Base-by-base conservation (phyloP, 2,113 vertebrate genomes). In the Alectura lathami region DNA sequence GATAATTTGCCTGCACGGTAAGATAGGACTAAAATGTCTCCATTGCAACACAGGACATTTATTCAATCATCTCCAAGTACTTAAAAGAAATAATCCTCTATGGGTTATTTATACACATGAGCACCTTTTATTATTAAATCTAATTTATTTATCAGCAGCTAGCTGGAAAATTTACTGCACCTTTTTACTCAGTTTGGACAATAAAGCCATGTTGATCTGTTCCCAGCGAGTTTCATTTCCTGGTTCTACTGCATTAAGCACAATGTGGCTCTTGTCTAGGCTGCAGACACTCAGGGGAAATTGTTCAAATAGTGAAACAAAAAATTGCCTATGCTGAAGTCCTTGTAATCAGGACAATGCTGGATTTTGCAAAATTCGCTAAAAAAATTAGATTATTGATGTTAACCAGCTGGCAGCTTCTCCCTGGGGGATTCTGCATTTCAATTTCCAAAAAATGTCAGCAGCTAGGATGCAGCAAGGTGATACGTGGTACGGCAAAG, bases 201-300 rank as follows among this genome's bases (percentile, higher is more conserved):
- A 89, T 94, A 89, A 94, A 96, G 76, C 67, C 9, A 0, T 53
- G 84, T 66, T 82, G 70, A 82, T 91, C 62, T 84, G 74, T 87
- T 94, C 89, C 89, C 84, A 97, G 89, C 84, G 43, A 6, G 62
- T 83, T 92, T 94, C 74, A 80, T 83, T 95, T 75, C 50, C 75
- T 69, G 63, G 91, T 96, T 96, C 91, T 94, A 91, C 95, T 83
- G 91, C 91, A 80, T 94, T 94, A 92, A 96, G 62, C 86, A 93
- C 91, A 89, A 87, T 77, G 87, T 87, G 80, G 66, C 69, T 93
- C 66, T 82, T 92, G 72, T 94, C 86, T 96, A 67, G 62, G 63
- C 50, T 94, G 91, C 87, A 89, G 85, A 87, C 63, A 83, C 86
- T 73, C 89, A 26, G 47, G 94, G 86, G 93, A 94, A 94, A 93